Conservation (phyloP, 2,113 vertebrate species). For the Lasiurus borealis region DNA sequence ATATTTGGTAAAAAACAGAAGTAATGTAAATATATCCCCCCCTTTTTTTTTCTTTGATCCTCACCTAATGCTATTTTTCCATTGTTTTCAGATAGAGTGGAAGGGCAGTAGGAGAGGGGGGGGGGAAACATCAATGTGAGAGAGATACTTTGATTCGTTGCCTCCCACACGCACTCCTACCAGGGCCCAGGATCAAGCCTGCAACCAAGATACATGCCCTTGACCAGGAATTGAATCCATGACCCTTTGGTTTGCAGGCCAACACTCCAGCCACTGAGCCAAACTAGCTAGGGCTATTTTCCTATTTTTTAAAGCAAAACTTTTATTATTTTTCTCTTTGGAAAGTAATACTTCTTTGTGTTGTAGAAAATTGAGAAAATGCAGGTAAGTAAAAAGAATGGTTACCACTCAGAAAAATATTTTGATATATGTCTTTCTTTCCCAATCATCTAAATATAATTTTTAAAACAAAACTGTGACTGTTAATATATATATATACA, state of each 20-base stretch:
- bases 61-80: too few species aligned
- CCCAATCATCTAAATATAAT: background rate
- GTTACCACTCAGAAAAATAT: background rate
- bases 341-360: background rate
- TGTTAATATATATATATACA: background rate
- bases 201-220: too few species aligned
- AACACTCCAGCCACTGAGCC: too few species aligned
- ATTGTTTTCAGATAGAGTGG: too few species aligned
- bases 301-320: background rate
- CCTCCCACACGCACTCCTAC: too few species aligned
- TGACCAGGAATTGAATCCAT: too few species aligned
- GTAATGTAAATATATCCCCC: background rate
- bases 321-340: slow-evolving; percentile 3
- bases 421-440: background rate
- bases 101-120: too few species aligned
- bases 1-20: background rate
- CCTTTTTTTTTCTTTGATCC: too few species aligned
- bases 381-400: slow-evolving; percentile 13
- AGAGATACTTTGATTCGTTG: too few species aligned
- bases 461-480: background rate
- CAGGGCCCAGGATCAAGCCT: too few species aligned
- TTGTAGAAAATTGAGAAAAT: slow-evolving; percentile 24
- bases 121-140: too few species aligned
- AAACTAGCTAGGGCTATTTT: background rate
- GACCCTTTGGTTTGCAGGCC: too few species aligned